Evolutionary conservation across 92 coral and sea anemone species (phyloP), one percentile per base, ranked within the genome.

Genomic region (Heliopora coerulea): DNA sequence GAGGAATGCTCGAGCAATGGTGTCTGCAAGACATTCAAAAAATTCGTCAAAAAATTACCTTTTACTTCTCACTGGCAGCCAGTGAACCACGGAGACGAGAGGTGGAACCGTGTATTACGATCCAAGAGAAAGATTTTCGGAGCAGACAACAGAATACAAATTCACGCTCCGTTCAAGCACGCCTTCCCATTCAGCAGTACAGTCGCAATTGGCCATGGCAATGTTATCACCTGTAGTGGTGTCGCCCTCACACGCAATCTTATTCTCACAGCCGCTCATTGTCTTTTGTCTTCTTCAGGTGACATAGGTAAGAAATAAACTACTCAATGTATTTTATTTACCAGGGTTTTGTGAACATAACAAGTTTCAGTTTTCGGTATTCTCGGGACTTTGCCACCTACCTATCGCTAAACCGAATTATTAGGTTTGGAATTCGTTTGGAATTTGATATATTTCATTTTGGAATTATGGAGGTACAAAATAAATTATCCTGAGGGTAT

Each of bases 251-350:
- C 12, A 9, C 62, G 42, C n/a, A 35, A 50, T 5, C 39, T 70
- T 21, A 52, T 70, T 23, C 42, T 70, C 32, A 70, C 77, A 0
- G 77, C 77, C 1, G 77, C 77, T 52, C 77, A 70, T 70, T 70
- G 77, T 50, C 34, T 70, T 2, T 31, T 33, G 9, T 24, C 63
- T n/a, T 26, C 17, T 12, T 24, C 9, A 17, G 35, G 59, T 0
- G 11, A 57, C 25, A 52, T 33, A 54, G 77, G 62, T 56, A 56
- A 56, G 33, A 7, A 31, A 56, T 3, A 56, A 8, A 15, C n/a
- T 8, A 2, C 15, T 46, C 5, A 4, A 37, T 4, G 6, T 37
- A 4, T 37, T 12, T 12, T 37, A 12, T 37, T 37, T 46, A 6
- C 52, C 15, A 46, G 2, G 2, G 10, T 15, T 2, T 6, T 2